Conservation (phyloP, 2,888 invertebrate genomes). For the Acanthosepion esculentum region DNA sequence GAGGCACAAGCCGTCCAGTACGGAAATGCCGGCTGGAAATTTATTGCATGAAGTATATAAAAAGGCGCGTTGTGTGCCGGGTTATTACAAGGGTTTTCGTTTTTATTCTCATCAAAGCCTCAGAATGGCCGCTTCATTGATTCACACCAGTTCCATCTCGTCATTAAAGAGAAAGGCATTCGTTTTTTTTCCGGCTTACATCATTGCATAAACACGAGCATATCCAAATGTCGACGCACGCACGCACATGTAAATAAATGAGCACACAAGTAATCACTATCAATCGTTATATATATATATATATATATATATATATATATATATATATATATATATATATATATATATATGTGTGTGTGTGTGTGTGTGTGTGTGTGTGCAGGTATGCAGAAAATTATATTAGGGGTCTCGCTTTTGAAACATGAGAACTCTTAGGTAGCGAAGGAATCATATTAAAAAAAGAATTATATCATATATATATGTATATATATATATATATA, state of each 20-base stretch:
- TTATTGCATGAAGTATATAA: not conserved
- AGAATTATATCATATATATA: too few relatives aligned
- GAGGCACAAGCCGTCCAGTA: not conserved
- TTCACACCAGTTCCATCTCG: not conserved
- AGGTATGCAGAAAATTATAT: too few relatives aligned
- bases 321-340: not conserved
- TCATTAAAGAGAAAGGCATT: not conserved
- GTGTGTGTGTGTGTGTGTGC: too few relatives aligned
- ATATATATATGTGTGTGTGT: too few relatives aligned
- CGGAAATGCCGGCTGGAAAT: not conserved
- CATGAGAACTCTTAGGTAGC: too few relatives aligned
- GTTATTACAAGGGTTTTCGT: not conserved
- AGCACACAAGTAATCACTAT: too few relatives aligned
- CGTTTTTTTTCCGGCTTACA: not conserved
- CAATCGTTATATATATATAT: not conserved
- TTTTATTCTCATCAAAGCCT: not conserved
- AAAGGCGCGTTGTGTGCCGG: not conserved
- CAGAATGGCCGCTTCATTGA: not conserved
- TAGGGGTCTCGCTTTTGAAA: too few relatives aligned
- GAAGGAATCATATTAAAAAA: too few relatives aligned
- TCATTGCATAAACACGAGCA: not conserved
- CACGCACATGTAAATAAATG: not conserved
- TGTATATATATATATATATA: not conserved
- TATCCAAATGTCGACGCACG: not conserved
- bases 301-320: conserved; percentile 2